Evolutionary conservation across 2,113 vertebrate species (phyloP).

Genomic region (Piaya cayana): DNA sequence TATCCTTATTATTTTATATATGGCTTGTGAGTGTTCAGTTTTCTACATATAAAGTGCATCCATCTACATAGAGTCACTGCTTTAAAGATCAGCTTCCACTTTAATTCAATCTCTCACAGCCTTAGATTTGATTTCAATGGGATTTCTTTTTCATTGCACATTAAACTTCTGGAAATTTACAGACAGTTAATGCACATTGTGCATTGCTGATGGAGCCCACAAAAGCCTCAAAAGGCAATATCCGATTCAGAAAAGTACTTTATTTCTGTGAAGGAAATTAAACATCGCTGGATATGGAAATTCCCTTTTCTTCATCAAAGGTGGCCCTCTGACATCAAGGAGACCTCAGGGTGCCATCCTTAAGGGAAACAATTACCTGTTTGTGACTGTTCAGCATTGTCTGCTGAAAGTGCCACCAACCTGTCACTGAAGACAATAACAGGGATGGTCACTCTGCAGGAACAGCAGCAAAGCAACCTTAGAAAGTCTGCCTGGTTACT

Average conservation of each 20-base stretch:
- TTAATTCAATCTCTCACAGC: not conserved
- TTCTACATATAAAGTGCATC: not conserved
- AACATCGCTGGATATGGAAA: not conserved
- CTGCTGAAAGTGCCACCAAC: not conserved
- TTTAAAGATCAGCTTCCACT: not conserved
- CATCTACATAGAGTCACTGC: not conserved
- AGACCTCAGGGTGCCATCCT: not conserved
- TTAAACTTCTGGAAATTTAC: constrained; percentile 6
- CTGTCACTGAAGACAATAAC: not conserved
- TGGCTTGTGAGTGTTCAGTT: not conserved
- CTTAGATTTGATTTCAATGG: not conserved
- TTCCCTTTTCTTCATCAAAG: not conserved
- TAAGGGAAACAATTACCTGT: not conserved
- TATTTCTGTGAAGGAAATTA: not conserved
- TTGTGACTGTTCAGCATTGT: not conserved
- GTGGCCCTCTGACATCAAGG: not conserved
- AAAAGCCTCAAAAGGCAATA: not conserved
- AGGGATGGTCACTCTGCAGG: not conserved
- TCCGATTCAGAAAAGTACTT: not conserved
- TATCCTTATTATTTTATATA: not conserved
- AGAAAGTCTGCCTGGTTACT: not conserved
- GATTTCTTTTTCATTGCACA: not conserved
- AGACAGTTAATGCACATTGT: not conserved
- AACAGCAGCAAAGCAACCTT: not conserved
- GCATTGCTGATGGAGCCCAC: not conserved